Evolutionary conservation across 2,888 invertebrate species (phyloP).

Genomic region (Eupsilia transversa): DNA sequence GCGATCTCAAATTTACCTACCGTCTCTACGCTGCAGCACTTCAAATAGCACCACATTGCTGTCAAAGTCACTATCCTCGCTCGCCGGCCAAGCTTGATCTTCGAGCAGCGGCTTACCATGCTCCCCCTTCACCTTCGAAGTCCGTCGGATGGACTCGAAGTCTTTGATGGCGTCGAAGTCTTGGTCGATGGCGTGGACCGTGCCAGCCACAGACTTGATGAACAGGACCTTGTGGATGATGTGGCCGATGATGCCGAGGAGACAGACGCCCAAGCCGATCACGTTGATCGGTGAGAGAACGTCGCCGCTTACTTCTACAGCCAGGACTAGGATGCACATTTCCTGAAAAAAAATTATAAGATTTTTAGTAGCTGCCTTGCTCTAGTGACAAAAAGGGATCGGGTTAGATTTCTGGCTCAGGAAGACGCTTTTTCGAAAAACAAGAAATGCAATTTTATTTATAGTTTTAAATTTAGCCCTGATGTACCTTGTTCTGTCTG

Average conservation of each 20-base stretch:
- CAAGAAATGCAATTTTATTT: neutral
- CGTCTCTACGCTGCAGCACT: slow-evolving; percentile 89
- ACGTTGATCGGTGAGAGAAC: slow-evolving; percentile 95
- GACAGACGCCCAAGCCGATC: slow-evolving; percentile 95
- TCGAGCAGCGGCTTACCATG: slow-evolving; percentile 80
- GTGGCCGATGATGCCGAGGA: slow-evolving; percentile 96
- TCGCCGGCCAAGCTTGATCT: slow-evolving; percentile 76
- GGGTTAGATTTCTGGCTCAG: neutral
- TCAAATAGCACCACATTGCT: slow-evolving; percentile 90
- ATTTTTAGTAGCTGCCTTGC: neutral
- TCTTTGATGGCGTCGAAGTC: slow-evolving; percentile 68
- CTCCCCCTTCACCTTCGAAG: slow-evolving; percentile 73
- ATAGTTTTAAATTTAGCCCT: neutral
- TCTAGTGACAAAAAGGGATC: neutral
- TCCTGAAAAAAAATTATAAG: slow-evolving; percentile 93
- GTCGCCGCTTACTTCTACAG: slow-evolving; percentile 96
- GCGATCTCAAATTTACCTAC: slow-evolving; percentile 62
- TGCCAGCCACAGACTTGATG: slow-evolving; percentile 79
- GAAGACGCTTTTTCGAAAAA: neutral
- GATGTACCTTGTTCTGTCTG: too few relatives aligned
- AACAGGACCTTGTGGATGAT: slow-evolving; percentile 92
- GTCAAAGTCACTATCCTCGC: slow-evolving; percentile 87
- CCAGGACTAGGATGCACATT: slow-evolving; percentile 96
- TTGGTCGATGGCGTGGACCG: slow-evolving; percentile 76
- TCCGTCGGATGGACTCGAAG: slow-evolving; percentile 66